These are phyloP conservation scores for Mamestra brassicae DNA, from an alignment of 2,888 invertebrate genomes.

Conservation along the genomic window DNA sequence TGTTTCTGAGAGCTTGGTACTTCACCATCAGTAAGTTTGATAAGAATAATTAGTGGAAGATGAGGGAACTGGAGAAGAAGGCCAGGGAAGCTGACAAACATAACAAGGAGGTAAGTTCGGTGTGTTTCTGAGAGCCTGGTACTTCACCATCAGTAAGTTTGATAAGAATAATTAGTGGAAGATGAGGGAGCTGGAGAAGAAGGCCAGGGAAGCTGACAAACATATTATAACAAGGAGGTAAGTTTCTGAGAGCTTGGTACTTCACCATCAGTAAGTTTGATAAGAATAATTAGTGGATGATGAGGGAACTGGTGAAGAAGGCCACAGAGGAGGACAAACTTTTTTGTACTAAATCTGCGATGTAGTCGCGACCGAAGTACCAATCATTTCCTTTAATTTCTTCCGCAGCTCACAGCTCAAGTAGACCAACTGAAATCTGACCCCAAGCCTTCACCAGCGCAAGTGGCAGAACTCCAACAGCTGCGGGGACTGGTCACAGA, in stretches of 20 bases:
- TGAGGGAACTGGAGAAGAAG: conserved; percentile 93
- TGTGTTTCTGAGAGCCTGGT: background rate
- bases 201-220: conserved; percentile 92
- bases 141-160: background rate
- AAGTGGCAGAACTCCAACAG: conserved; percentile 83
- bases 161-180: conserved; percentile 91
- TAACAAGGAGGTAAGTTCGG: conserved; percentile 89
- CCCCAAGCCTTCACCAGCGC: conserved; percentile 77
- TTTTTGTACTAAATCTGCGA: too few relatives aligned
- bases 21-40: too few relatives aligned
- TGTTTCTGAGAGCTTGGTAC: conserved; percentile 2
- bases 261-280: background rate
- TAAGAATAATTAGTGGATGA: too few relatives aligned
- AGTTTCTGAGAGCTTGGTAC: conserved; percentile 46
- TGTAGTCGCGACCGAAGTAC: too few relatives aligned
- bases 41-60: conserved; percentile 92
- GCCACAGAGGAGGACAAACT: conserved; percentile 92
- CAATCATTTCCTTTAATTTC: background rate
- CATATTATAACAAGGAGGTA: conserved; percentile 90
- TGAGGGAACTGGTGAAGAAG: conserved; percentile 92
- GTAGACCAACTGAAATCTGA: conserved; percentile 77
- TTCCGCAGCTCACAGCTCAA: conserved; percentile 76
- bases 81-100: conserved; percentile 92
- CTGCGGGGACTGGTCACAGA: conserved; percentile 90
- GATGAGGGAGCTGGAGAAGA: conserved; percentile 94